Conservation (phyloP, 2,888 invertebrate genomes). For the Hyposoter didymator region DNA sequence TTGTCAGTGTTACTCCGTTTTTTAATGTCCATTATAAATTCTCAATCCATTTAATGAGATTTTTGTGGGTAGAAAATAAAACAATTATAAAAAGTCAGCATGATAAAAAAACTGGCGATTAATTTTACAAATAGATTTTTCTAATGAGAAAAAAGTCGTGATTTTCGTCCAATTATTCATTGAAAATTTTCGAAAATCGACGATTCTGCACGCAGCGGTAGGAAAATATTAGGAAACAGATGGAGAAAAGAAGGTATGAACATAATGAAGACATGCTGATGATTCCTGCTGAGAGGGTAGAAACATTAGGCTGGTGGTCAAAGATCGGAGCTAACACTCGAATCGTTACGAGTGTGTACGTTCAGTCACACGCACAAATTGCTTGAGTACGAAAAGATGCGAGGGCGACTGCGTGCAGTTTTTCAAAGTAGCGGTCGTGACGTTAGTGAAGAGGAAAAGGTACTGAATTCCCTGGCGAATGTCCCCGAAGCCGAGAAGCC, state of each 20-base stretch:
- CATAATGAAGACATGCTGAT: conserved; percentile 56
- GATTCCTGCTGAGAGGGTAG: conserved; percentile 44
- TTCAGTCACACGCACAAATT: not conserved
- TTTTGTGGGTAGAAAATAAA: not conserved
- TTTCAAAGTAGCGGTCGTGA: conserved; percentile 1
- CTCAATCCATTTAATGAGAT: not conserved
- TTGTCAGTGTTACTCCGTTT: not conserved
- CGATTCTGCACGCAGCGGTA: not conserved
- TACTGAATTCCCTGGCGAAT: conserved; percentile 4
- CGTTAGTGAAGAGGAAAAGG: not conserved
- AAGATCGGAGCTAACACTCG: conserved; percentile 26
- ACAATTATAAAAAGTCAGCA: conserved; percentile 8
- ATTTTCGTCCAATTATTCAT: not conserved
- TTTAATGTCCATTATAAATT: not conserved
- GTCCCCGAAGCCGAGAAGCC: not conserved
- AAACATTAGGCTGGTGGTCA: not conserved
- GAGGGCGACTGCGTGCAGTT: conserved; percentile 5
- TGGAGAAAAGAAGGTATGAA: conserved; percentile 36
- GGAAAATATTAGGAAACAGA: not conserved
- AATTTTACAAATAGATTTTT: not conserved
- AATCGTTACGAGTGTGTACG: not conserved
- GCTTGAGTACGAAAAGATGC: conserved; percentile 7
- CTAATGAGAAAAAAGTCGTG: not conserved
- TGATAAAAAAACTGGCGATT: not conserved
- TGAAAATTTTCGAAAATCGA: not conserved